Conservation (phyloP, 2,888 invertebrate species). For the Lissocephala sabroskyi region DNA sequence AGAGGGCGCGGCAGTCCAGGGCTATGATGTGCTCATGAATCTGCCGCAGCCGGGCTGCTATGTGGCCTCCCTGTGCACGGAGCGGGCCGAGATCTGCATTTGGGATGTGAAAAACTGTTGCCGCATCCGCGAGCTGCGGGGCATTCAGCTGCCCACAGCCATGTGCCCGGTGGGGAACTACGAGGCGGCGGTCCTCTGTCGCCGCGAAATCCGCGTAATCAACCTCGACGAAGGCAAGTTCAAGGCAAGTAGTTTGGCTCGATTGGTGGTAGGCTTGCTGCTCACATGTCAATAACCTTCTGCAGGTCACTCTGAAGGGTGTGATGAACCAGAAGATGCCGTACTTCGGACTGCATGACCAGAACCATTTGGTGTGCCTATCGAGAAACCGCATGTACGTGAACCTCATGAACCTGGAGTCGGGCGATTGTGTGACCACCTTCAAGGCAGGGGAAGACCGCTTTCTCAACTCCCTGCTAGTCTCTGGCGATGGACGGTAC, state of each 20-base stretch:
- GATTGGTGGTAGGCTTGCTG: no score
- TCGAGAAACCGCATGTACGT: constrained; percentile 92
- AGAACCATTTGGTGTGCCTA: constrained; percentile 83
- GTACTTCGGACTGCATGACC: constrained; percentile 87
- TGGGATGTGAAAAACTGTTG: constrained; percentile 83
- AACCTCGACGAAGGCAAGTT: constrained; percentile 82
- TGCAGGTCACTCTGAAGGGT: constrained; percentile 83
- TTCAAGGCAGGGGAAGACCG: constrained; percentile 94
- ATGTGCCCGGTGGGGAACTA: constrained; percentile 84
- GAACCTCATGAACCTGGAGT: constrained; percentile 87
- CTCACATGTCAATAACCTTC: no score
- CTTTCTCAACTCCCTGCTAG: constrained; percentile 88
- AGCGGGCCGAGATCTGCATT: constrained; percentile 84
- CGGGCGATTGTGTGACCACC: constrained; percentile 79
- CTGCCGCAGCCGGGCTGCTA: constrained; percentile 77
- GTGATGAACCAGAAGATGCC: constrained; percentile 96
- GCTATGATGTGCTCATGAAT: constrained; percentile 72
- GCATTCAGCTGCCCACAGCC: constrained; percentile 84
- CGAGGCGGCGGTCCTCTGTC: constrained; percentile 85
- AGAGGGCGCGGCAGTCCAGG: constrained; percentile 38
- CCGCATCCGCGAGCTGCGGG: constrained; percentile 80
- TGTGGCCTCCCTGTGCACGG: constrained; percentile 83
- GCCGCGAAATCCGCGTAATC: constrained; percentile 85
- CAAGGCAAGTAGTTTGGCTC: no score
- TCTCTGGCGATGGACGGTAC: constrained; percentile 89